Percentiles rank a stretch among this genome's conserved stretches.
Conservation (phyloP, 2,888 invertebrate species). For the Muschampia staudingeri region DNA sequence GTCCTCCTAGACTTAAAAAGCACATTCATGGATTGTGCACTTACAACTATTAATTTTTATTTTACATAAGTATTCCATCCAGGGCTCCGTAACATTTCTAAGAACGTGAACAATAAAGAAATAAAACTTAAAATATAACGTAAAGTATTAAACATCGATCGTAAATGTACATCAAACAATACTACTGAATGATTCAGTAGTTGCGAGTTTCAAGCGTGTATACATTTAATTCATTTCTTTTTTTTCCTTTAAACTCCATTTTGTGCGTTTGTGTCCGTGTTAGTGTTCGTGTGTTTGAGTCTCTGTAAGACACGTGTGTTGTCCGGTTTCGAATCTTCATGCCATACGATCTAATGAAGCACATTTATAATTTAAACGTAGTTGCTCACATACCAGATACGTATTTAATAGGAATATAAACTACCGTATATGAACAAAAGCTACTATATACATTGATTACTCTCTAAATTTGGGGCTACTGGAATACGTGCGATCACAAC, state of each 20-base stretch:
- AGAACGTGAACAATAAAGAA: slow-evolving; percentile 72
- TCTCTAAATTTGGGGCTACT: slow-evolving; percentile 23
- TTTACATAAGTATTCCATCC: slow-evolving; percentile 80
- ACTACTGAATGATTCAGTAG: slow-evolving; percentile 35
- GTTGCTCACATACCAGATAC: slow-evolving; percentile 91
- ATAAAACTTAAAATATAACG: slow-evolving; percentile 73
- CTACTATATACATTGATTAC: slow-evolving; percentile 67
- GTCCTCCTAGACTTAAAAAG: slow-evolving; percentile 88
- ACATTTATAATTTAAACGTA: slow-evolving; percentile 81
- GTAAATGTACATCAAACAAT: slow-evolving; percentile 65
- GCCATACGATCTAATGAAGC: slow-evolving; percentile 85
- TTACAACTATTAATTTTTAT: slow-evolving; percentile 77
- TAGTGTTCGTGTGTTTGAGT: slow-evolving; percentile 64
- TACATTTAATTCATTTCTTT: slow-evolving; percentile 46
- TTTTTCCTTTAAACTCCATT: slow-evolving; percentile 43
- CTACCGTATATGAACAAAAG: slow-evolving; percentile 76
- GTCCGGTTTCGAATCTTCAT: slow-evolving; percentile 78
- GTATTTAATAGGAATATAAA: slow-evolving; percentile 70
- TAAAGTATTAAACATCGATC: slow-evolving; percentile 75
- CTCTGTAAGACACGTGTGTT: slow-evolving; percentile 72
- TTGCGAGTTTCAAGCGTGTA: slow-evolving; percentile 44
- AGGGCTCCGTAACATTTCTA: slow-evolving; percentile 84
- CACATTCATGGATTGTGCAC: slow-evolving; percentile 91
- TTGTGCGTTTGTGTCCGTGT: slow-evolving; percentile 72
- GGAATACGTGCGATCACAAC: slow-evolving; percentile 30